These are phyloP conservation scores for Apis cerana DNA, from an alignment of 1,140 invertebrate genomes.

Conservation along the genomic window DNA sequence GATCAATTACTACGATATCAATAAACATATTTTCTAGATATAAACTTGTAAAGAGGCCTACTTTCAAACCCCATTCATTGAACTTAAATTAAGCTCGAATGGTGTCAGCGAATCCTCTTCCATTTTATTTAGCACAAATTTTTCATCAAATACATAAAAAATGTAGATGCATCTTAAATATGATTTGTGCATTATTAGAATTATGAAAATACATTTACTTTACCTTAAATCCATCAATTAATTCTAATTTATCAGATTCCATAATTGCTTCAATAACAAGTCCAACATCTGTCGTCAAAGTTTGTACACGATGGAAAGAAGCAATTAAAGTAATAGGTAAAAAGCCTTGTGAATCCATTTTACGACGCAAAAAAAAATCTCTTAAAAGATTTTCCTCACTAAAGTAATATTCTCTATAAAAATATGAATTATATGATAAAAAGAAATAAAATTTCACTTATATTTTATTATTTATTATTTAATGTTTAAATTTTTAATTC, in stretches of 20 bases:
- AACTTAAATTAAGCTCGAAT: conserved; percentile 61
- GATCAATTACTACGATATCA: neutral
- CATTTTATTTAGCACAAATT: conserved; percentile 72
- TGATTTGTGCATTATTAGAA: conserved; percentile 43
- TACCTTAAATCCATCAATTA: conserved; percentile 89
- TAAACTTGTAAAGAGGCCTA: conserved; percentile 69
- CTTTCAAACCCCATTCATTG: conserved; percentile 74
- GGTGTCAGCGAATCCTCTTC: conserved; percentile 74
- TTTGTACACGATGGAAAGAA: conserved; percentile 96
- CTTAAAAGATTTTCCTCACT: conserved; percentile 97
- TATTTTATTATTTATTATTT: neutral
- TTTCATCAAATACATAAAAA: conserved; percentile 40
- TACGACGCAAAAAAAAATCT: conserved; percentile 97
- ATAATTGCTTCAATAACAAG: conserved; percentile 91
- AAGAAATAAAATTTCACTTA: neutral
- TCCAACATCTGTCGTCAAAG: conserved; percentile 91
- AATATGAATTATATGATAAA: conserved; percentile 44
- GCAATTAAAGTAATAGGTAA: conserved; percentile 96
- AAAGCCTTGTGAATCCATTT: conserved; percentile 97
- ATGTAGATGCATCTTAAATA: conserved; percentile 13
- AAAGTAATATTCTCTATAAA: conserved; percentile 98
- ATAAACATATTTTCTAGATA: neutral
- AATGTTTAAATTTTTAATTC: neutral
- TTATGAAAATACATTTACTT: neutral
- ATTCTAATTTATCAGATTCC: conserved; percentile 91